Evolutionary conservation across 2,797 vertebrate species (phyloP), one percentile per base, ranked within the genome.

Genomic region (Adelosebastes latens): DNA sequence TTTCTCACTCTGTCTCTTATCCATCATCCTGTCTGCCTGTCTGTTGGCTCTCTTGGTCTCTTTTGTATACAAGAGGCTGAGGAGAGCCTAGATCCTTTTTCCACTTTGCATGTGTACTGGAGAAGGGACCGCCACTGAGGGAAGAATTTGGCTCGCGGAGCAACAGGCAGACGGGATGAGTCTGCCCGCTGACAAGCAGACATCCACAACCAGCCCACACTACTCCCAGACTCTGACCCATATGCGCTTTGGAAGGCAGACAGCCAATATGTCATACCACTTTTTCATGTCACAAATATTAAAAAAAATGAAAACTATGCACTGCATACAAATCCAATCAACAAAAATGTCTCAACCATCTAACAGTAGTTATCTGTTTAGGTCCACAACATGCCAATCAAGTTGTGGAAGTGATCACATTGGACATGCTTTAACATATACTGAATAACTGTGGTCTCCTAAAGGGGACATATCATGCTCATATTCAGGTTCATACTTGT

Each of bases 121-220:
- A 86, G 81, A 82, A 62, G 63, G 18, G 63, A 72, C 79, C 4
- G 29, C 70, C 27, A 16, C 34, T 69, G 58, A 81, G 58, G 39
- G 55, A 61, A 49, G 62, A 56, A 77, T 87, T 87, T 89, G 88
- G 80, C 84, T 86, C 68, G 25, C 56, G 29, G 70, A 83, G 49
- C 55, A 55, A 67, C 79, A 67, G 67, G 60, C 81, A 89, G 81
- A 81, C 84, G 77, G 79, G 88, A 91, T 91, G 91, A 92, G 72
- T 89, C 88, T 88, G 64, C 70, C 82, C 79, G 25, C 78, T 72
- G 83, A 72, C 78, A 75, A 66, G 79, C 84, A 87, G 80, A 87
- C 85, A 73, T 63, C 65, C 58, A 77, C 83, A 78, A 69, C 42
- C 39, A 5, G 67, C 56, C 25, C 53, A 36, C 49, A 11, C 71